phyloP scores from a whole-genome alignment of 2,888 invertebrate genomes.

The Parapristionchus giblindavisi region DNA sequence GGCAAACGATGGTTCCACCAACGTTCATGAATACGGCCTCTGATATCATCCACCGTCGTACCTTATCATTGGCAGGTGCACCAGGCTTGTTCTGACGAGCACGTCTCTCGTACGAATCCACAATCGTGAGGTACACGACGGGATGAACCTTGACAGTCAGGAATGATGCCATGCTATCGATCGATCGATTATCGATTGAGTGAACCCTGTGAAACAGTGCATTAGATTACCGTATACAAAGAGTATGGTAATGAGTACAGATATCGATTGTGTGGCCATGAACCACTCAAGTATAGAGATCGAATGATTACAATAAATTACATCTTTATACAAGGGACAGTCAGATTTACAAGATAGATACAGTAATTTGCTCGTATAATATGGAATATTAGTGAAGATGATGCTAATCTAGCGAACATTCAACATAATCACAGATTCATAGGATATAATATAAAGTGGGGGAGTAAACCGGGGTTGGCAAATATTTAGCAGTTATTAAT shows the following conservation, averaged over 20 bases:
- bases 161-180: constrained; percentile 54
- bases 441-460: not conserved
- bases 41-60: not conserved
- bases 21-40: no score
- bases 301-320: not conserved
- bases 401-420: not conserved
- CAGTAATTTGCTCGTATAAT: no score
- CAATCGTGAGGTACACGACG: constrained; percentile 95
- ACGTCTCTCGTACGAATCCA: constrained; percentile 96
- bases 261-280: constrained; percentile 18
- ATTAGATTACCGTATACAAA: no score
- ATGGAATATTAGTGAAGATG: no score
- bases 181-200: not conserved
- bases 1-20: not conserved
- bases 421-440: not conserved
- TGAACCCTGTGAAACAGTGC: no score
- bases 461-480: not conserved
- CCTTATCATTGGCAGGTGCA: constrained; percentile 30
- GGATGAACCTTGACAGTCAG: constrained; percentile 81
- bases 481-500: no score
- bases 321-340: constrained; percentile 16
- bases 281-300: constrained; percentile 13
- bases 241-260: no score
- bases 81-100: constrained; percentile 31
- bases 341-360: not conserved